Evolutionary conservation across 2,888 invertebrate species (phyloP).

Genomic region (Drosophila tripunctata): DNA sequence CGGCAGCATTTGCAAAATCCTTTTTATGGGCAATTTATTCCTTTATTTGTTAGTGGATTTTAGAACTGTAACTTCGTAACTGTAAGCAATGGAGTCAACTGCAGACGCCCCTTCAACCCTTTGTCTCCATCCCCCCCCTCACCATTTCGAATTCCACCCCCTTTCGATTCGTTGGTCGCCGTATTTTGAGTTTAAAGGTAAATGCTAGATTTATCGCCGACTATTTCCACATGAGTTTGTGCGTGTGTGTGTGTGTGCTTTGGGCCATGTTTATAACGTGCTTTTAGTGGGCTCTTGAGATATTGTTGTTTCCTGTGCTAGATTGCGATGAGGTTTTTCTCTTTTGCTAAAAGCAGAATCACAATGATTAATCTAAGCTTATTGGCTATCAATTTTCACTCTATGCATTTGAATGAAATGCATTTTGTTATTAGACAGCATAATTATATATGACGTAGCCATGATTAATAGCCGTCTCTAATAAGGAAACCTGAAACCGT

Average conservation of each 20-base stretch:
- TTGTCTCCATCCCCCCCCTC: neutral
- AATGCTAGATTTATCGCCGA: slow-evolving; percentile 75
- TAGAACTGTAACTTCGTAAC: slow-evolving; percentile 59
- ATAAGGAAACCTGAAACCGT: slow-evolving; percentile 67
- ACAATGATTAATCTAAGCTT: slow-evolving; percentile 70
- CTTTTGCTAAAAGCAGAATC: slow-evolving; percentile 52
- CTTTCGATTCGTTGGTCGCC: slow-evolving; percentile 50
- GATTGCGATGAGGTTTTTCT: slow-evolving; percentile 22
- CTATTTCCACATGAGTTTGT: slow-evolving; percentile 50
- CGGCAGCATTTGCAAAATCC: slow-evolving; percentile 78
- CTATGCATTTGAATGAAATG: slow-evolving; percentile 67
- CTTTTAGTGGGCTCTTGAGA: slow-evolving; percentile 73
- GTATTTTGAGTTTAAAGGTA: slow-evolving; percentile 80
- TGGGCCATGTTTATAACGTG: slow-evolving; percentile 67
- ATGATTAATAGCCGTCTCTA: slow-evolving; percentile 69
- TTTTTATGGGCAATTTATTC: slow-evolving; percentile 80
- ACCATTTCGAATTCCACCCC: neutral
- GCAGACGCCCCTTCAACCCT: neutral
- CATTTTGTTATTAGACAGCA: slow-evolving; percentile 57
- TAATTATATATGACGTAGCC: slow-evolving; percentile 61
- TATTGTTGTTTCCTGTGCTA: slow-evolving; percentile 12
- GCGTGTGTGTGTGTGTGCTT: slow-evolving; percentile 29
- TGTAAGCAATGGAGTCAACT: slow-evolving; percentile 23
- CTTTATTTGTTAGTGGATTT: slow-evolving; percentile 80
- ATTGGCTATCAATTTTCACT: slow-evolving; percentile 69